Percentiles rank a stretch among this genome's conserved stretches.
phyloP scores from a whole-genome alignment of 2,797 vertebrate genomes.

The Sternotherus odoratus region DNA sequence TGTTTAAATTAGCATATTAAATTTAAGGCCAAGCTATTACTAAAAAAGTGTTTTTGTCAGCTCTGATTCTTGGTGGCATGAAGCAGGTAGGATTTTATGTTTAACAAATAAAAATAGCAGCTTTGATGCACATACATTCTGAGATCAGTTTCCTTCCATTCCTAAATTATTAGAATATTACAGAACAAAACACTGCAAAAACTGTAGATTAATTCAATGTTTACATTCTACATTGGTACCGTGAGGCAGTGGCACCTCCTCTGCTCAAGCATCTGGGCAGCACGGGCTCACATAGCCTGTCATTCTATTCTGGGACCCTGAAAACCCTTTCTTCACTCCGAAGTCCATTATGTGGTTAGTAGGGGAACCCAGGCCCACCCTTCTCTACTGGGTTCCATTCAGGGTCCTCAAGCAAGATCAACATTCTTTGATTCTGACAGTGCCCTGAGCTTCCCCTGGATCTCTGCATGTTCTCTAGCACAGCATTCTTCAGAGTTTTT shows the following conservation, averaged over 20 bases:
- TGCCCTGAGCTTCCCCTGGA: neutral
- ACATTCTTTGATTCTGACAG: neutral
- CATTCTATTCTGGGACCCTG: neutral
- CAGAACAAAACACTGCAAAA: neutral
- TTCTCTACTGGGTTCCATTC: neutral
- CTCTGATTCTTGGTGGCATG: constrained; percentile 19
- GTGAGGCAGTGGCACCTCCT: neutral
- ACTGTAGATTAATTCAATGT: neutral
- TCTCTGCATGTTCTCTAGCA: neutral
- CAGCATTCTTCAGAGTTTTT: no score
- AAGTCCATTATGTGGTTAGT: neutral
- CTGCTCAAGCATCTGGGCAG: neutral
- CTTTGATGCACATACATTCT: neutral
- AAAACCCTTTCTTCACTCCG: neutral
- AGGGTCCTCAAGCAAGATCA: neutral
- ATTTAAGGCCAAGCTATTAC: constrained; percentile 12
- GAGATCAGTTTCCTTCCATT: neutral
- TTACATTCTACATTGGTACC: neutral
- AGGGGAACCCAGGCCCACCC: neutral
- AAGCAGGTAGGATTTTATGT: constrained; percentile 26
- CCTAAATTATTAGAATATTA: neutral
- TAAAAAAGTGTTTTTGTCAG: constrained; percentile 29
- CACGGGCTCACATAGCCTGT: neutral
- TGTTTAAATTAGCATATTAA: neutral
- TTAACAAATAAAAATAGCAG: neutral